A percentile compares a stretch with the other conserved stretches of the same genome.
These are phyloP conservation scores for Calyptommatus sinebrachiatus DNA, from an alignment of 2,113 vertebrate genomes.

Conservation along the genomic window DNA sequence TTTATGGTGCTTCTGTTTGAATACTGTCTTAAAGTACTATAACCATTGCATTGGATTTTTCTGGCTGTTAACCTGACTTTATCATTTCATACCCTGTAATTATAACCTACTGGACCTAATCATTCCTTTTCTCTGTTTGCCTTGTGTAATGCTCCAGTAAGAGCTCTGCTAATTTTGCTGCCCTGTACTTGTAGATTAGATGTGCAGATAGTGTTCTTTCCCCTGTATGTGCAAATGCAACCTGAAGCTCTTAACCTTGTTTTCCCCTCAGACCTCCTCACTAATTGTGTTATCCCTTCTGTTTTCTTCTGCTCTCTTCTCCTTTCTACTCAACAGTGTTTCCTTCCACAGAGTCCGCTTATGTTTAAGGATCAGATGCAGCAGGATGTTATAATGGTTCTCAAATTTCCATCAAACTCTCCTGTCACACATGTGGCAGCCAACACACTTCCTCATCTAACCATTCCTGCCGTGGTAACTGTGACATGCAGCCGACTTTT, in stretches of 20 bases:
- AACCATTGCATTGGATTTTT: not conserved
- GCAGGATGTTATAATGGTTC: conserved; percentile 98
- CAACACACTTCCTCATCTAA: conserved; percentile 95
- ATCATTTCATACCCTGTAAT: conserved; percentile 2
- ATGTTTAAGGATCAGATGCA: conserved; percentile 99
- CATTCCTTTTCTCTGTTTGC: conserved; percentile 54
- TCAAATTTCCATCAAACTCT: conserved; percentile 98
- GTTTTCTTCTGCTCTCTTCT: conserved; percentile 73
- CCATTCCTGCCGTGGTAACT: conserved; percentile 91
- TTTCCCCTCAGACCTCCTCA: conserved; percentile 72
- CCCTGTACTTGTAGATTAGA: conserved; percentile 41
- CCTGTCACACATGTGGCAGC: conserved; percentile 95
- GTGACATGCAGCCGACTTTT: conserved; percentile 97
- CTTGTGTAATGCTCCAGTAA: conserved; percentile 48
- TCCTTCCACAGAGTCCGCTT: conserved; percentile 98
- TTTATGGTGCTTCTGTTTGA: conserved; percentile 9
- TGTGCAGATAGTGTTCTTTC: conserved; percentile 18
- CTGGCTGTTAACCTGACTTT: conserved; percentile 34
- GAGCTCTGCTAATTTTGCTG: conserved; percentile 53
- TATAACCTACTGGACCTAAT: conserved; percentile 20
- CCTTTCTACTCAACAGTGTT: conserved; percentile 91
- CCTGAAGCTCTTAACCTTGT: conserved; percentile 67
- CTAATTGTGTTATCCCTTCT: conserved; percentile 82
- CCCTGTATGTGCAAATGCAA: conserved; percentile 66
- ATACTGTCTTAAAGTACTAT: not conserved